Evolutionary conservation across 1,140 invertebrate genomes (phyloP).

Genomic region (Micrasema minimum): DNA sequence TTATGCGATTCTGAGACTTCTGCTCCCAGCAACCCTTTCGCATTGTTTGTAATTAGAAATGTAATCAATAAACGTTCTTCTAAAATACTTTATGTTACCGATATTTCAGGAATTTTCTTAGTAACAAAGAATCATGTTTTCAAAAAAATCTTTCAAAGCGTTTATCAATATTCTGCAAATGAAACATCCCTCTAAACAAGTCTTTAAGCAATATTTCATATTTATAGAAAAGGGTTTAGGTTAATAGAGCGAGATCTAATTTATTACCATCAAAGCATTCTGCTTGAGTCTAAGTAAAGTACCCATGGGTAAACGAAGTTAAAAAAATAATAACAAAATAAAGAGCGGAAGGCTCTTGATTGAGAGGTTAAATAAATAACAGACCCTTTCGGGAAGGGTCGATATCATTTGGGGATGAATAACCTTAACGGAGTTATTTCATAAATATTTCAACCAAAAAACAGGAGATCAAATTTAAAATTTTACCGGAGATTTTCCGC

Average conservation of each 20-base stretch:
- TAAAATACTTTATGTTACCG: too few species aligned
- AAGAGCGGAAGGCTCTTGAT: slow-evolving; percentile 3
- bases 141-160: too few species aligned
- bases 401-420: background rate
- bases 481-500: too few species aligned
- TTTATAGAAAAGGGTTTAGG: slow-evolving; percentile 18
- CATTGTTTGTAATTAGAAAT: too few species aligned
- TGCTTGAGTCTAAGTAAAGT: background rate
- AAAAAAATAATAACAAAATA: slow-evolving; percentile 13
- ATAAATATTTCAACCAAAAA: too few species aligned
- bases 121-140: too few species aligned
- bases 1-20: too few species aligned
- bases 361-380: slow-evolving; percentile 3
- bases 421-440: background rate
- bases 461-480: too few species aligned
- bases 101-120: too few species aligned
- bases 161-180: too few species aligned
- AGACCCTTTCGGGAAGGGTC: background rate
- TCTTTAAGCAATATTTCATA: slow-evolving; percentile 11
- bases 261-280: slow-evolving; percentile 15
- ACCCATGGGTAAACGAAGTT: slow-evolving; percentile 16
- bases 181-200: background rate
- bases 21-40: too few species aligned
- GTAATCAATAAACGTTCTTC: too few species aligned
- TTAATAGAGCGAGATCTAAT: slow-evolving; percentile 25